These are phyloP conservation scores for Fragum fragum DNA, from an alignment of 2,888 invertebrate genomes.

Conservation along the genomic window DNA sequence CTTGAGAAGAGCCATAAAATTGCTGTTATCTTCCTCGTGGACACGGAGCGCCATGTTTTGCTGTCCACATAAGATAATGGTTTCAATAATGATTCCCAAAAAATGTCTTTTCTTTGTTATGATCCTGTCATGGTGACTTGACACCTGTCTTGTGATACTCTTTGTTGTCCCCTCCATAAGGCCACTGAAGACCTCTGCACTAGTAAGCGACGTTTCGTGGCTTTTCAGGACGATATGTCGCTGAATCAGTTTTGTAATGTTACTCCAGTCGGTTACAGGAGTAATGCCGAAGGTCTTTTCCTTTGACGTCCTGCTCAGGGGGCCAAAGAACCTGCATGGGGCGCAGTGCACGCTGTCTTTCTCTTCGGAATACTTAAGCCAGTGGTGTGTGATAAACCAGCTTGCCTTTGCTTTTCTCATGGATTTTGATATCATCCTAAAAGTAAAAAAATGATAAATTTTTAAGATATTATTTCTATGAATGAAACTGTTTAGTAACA, in stretches of 20 bases:
- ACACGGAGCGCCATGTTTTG: slow-evolving; percentile 41
- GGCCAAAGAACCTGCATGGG: slow-evolving; percentile 1
- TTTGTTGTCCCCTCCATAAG: slow-evolving; percentile 22
- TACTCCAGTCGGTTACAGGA: neutral
- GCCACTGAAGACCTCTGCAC: slow-evolving; percentile 26
- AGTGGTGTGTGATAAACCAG: too few relatives aligned
- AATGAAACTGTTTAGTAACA: too few relatives aligned
- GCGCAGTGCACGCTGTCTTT: slow-evolving; percentile 1
- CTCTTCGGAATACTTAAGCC: neutral
- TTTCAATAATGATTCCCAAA: slow-evolving; percentile 29
- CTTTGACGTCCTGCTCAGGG: neutral
- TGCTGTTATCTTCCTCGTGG: slow-evolving; percentile 21
- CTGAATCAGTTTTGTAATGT: neutral
- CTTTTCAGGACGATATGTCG: neutral
- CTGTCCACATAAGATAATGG: slow-evolving; percentile 40
- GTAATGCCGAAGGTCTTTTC: neutral
- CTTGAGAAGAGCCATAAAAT: slow-evolving; percentile 32
- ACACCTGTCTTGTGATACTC: slow-evolving; percentile 7
- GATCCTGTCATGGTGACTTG: neutral
- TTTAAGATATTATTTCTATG: too few relatives aligned
- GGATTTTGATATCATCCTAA: too few relatives aligned
- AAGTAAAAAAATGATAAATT: too few relatives aligned
- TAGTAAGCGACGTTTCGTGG: neutral
- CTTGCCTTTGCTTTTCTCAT: too few relatives aligned
- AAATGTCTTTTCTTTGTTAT: slow-evolving; percentile 28